phyloP scores from a whole-genome alignment of 2,888 invertebrate genomes.

The Hypercompe scribonia region DNA sequence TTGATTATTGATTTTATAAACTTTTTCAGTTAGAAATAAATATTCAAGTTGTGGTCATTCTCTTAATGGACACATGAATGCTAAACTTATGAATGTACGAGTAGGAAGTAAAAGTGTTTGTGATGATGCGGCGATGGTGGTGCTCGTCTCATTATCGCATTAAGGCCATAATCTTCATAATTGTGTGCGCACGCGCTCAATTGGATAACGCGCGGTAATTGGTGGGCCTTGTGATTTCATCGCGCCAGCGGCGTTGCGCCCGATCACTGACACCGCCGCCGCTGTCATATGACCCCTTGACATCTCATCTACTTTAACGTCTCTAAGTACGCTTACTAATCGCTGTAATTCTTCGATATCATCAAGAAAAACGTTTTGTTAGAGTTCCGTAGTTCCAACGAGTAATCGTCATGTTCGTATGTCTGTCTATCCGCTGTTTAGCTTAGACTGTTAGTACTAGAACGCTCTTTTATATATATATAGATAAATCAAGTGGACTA shows the following conservation, averaged over 20 bases:
- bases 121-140: constrained; percentile 16
- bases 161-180: constrained; percentile 66
- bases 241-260: constrained; percentile 47
- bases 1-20: neutral
- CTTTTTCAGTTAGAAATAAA: neutral
- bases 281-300: constrained; percentile 5
- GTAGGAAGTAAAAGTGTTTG: constrained; percentile 27
- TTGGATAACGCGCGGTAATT: constrained; percentile 67
- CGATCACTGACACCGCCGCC: constrained; percentile 30
- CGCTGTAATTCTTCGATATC: neutral
- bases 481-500: no score
- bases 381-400: neutral
- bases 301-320: constrained; percentile 6
- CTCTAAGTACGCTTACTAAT: neutral
- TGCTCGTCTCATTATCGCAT: constrained; percentile 54
- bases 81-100: constrained; percentile 2
- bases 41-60: neutral
- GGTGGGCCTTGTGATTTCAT: constrained; percentile 62
- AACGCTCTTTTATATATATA: no score
- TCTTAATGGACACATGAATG: neutral
- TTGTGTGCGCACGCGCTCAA: constrained; percentile 60
- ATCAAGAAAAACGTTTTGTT: neutral
- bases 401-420: neutral
- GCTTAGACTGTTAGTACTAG: no score
- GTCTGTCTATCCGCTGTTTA: no score